Evolutionary conservation across 2,113 vertebrate genomes (phyloP), one percentile per base, ranked within the genome.

Genomic region (Odontophorus gujanensis): DNA sequence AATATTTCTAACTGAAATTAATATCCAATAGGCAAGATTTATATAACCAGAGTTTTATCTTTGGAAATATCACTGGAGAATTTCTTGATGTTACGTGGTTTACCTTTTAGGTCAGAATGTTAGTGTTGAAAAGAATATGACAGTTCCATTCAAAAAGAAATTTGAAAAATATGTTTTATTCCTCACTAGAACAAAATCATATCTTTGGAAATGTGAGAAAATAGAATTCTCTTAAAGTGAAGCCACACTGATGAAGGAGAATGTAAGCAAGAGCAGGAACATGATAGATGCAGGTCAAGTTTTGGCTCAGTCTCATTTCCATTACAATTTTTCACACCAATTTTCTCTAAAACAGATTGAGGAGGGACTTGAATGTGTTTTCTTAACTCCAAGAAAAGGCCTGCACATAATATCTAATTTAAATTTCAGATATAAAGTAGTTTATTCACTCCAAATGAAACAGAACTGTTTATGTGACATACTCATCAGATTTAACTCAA

Each of bases 21-120:
- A 84, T 38, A 89, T 13, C 21, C n/a, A 55, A 2, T 0, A 0
- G 50, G 48, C 24, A 78, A 71, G 50, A 43, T 69, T 73, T 80
- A 25, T 61, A 32, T 43, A 84, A 74, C 19, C 55, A 38, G 18
- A 86, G 7, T 74, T 68, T 85, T 86, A 89, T 62, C 58, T 42
- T 92, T 89, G n/a, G 69, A 69, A 58, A 74, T 89, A 81, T 53
- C 83, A 8, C n/a, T 91, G 69, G 69, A 8, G 16, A 9, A 83
- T 81, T 89, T 92, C 13, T 40, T 69, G 42, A 34, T 19, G 17
- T 38, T 74, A 16, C 5, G 16, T 16, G 19, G 10, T 69, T 86
- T 92, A 61, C 25, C 12, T 66, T 55, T 69, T 42, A 69, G 17
- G 6, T 81, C 4, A 74, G 66, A 92, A 62, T 2, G 30, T 40